Evolutionary conservation across 2,113 vertebrate species (phyloP).

Genomic region (Serilophus lunatus): DNA sequence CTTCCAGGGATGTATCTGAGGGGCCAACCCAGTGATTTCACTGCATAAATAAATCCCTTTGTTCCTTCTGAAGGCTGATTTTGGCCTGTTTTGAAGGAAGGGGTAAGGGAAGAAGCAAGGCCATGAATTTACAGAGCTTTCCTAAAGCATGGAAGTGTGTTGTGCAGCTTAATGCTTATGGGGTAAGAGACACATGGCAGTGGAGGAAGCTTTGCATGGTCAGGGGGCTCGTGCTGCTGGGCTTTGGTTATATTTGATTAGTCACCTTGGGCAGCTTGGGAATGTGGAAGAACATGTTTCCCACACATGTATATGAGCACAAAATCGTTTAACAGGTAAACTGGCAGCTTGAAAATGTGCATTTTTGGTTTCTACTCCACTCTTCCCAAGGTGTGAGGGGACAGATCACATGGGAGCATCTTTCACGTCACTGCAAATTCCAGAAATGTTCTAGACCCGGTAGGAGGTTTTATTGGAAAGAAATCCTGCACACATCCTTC

Average conservation of each 20-base stretch:
- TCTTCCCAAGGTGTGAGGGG: not conserved
- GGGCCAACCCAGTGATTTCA: not conserved
- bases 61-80: not conserved
- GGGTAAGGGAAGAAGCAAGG: not conserved
- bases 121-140: not conserved
- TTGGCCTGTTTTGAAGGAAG: not conserved
- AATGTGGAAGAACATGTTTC: not conserved
- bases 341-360: rapidly evolving
- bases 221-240: not conserved
- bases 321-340: not conserved
- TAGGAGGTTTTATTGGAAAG: not conserved
- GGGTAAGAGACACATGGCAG: not conserved
- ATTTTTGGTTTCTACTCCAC: not conserved
- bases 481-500: not conserved
- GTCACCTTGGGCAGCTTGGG: not conserved
- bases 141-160: not conserved
- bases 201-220: not conserved
- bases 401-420: rapidly evolving
- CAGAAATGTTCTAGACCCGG: not conserved
- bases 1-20: not conserved
- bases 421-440: not conserved
- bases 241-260: not conserved
- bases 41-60: not conserved
- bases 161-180: not conserved
- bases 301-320: no score